Conservation (phyloP, 2,797 vertebrate species). For the Peromyscus eremicus region DNA sequence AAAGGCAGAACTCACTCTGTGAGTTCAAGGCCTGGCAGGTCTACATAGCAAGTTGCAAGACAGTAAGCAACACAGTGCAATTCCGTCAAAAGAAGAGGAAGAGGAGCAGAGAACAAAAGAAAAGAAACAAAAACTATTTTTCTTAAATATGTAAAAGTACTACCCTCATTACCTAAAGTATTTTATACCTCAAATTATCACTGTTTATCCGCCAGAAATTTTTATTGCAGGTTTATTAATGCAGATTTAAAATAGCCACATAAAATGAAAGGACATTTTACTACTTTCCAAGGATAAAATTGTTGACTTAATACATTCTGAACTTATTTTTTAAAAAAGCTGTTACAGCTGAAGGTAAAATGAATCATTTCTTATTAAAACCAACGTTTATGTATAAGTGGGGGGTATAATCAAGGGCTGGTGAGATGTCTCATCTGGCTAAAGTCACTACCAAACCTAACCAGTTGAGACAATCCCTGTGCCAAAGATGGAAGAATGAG, state of each 20-base stretch:
- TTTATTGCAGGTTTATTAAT: constrained; percentile 7
- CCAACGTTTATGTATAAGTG: not conserved
- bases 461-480: not conserved
- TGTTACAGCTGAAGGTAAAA: not conserved
- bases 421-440: not conserved
- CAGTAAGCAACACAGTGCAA: not conserved
- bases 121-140: not conserved
- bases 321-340: constrained; percentile 29
- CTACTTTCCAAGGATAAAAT: not conserved
- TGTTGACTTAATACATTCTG: constrained; percentile 16
- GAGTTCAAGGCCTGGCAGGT: not conserved
- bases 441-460: not conserved
- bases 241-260: not conserved
- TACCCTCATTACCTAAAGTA: constrained; percentile 3
- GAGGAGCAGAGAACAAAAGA: not conserved
- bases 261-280: constrained; percentile 32
- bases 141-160: constrained; percentile 16
- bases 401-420: not conserved
- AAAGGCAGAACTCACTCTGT: not conserved
- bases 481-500: too few relatives aligned
- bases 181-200: constrained; percentile 39
- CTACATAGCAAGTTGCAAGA: not conserved
- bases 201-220: not conserved
- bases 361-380: not conserved
- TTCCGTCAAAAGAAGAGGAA: not conserved